A percentile compares a stretch with the other conserved stretches of the same genome.
Evolutionary conservation across 1,140 invertebrate genomes (phyloP).

Genomic region (Heliconius hewitsoni): DNA sequence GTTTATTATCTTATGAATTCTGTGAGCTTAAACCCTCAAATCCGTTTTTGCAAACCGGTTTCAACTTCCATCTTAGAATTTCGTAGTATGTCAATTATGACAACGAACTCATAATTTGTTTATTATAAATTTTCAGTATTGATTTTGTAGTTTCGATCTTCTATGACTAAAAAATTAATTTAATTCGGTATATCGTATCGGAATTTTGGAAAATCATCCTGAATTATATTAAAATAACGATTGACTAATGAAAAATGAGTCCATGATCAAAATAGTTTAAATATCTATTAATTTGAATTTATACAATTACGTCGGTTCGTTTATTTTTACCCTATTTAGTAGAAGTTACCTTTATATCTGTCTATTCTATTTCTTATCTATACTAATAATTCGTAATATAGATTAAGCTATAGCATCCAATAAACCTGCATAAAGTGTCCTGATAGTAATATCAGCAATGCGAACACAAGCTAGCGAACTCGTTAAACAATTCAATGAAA

Average conservation of each 20-base stretch:
- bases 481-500: slow-evolving; percentile 2
- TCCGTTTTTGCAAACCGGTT: not conserved
- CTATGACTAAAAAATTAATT: no score
- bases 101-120: not conserved
- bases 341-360: not conserved
- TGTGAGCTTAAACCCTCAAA: not conserved
- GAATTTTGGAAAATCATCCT: no score
- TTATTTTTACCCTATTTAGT: not conserved
- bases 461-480: slow-evolving; percentile 2
- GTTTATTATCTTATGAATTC: not conserved
- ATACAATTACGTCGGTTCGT: not conserved
- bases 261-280: not conserved
- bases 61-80: slow-evolving; percentile 4
- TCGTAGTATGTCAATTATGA: not conserved
- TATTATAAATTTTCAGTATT: not conserved
- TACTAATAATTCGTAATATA: not conserved
- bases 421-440: not conserved
- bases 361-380: not conserved
- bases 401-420: not conserved
- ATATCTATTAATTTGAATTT: not conserved
- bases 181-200: no score
- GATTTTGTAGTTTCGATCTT: no score
- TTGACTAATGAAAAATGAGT: not conserved
- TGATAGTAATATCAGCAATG: slow-evolving; percentile 4
- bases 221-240: not conserved